Conservation (phyloP, 2,113 vertebrate genomes). For the Canis aureus region DNA sequence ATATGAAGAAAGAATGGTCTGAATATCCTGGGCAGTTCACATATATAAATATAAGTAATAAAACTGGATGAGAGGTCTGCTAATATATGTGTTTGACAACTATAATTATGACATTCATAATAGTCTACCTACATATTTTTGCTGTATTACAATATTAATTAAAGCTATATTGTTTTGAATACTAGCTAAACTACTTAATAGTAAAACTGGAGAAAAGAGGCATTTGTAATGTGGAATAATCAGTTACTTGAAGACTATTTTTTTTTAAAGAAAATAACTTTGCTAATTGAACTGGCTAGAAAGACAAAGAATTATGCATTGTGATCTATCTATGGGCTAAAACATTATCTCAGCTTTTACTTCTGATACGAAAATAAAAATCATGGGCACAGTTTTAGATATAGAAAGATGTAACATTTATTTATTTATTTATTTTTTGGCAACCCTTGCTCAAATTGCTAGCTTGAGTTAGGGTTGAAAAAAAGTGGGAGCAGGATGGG, state of each 20-base stretch:
- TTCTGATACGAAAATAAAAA: constrained; percentile 62
- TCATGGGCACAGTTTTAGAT: background rate
- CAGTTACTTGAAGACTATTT: background rate
- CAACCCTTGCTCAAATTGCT: constrained; percentile 74
- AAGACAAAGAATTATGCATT: background rate
- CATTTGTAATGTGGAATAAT: background rate
- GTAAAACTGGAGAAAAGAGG: background rate
- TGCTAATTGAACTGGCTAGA: background rate
- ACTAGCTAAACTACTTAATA: constrained; percentile 1
- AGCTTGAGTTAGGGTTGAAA: constrained; percentile 68
- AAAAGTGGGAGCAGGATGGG: constrained; percentile 41
- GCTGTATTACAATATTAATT: background rate
- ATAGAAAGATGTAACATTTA: background rate
- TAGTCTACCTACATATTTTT: background rate
- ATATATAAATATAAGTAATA: constrained; percentile 66
- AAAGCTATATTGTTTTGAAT: background rate
- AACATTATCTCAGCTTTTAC: background rate
- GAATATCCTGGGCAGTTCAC: constrained; percentile 74
- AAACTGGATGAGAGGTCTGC: constrained; percentile 51
- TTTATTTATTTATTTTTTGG: background rate
- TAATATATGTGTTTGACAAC: constrained; percentile 42
- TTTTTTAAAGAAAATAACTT: background rate
- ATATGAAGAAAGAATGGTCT: constrained; percentile 72
- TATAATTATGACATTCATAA: background rate
- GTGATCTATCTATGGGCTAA: background rate